Base-by-base conservation (phyloP, 2,888 invertebrate genomes). In the Tetragonula carbonaria region DNA sequence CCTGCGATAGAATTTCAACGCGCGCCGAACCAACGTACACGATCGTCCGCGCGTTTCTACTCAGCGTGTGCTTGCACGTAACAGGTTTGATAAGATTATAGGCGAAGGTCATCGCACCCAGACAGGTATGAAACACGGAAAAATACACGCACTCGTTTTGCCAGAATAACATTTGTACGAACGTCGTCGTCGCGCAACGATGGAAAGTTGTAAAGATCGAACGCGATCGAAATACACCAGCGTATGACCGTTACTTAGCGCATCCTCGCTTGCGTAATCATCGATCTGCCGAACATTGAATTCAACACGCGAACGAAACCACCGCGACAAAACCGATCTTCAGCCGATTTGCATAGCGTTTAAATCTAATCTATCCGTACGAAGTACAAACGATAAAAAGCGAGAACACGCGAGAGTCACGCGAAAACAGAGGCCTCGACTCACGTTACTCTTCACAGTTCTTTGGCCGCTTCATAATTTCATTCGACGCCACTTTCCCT, bases 1-100 rank as follows among this genome's bases (percentile, higher is more conserved):
- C 81, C 85, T 86, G 88, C 28, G 77, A 23, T 23, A 75, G 79
- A 21, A 51, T 67, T 68, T 45, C 68, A 18, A 55, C 68, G 74
- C 53, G 14, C 21, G 4, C 62, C 6, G 14, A 13, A 16, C 66
- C 66, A 21, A 45, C 45, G 45, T 45, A 21, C 28, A 28, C n/a
- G 51, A 18, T 50, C 63, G 50, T 16, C 4, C 21, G 4, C 11
- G 5, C 28, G 38, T 62, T 50, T 28, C 16, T 62, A 50, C n/a
- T 33, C 63, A 8, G 45, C 4, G 33, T 50, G 57, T n/a, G 45
- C 45, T 45, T 45, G 6, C 55, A 51, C 63, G 63, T 38, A 70
- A 63, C 50, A 28, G 11, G 16, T 23, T 50, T 59, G 84, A 73
- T 76, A 68, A 73, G 82, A 83, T 82, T 68, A 82, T 28, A 16